Evolutionary conservation across 2,888 invertebrate species (phyloP), one percentile per base, ranked within the genome.

Genomic region (Minunthozetes semirufus): DNA sequence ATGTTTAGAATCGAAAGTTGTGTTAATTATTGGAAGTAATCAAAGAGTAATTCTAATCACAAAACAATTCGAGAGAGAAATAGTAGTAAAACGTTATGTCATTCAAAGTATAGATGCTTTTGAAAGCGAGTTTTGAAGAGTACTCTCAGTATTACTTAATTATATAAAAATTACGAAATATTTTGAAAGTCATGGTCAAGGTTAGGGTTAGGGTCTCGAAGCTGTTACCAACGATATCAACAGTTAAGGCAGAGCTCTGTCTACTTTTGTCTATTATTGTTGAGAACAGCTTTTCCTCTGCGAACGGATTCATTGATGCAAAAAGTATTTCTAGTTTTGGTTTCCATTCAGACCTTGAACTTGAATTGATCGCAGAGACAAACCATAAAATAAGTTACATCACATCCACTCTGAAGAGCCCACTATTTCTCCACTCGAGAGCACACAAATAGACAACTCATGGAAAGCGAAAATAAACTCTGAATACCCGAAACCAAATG

Each of bases 321-420:
- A 38, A 66, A 66, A 38, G 8, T 42, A 63, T 66, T 66, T 33
- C 11, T 1, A 19, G 17, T n/a, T 33, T 66, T 38, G 38, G 33
- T 66, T 66, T 66, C 42, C 66, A 66, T 42, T 66, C 22, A 66
- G 66, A 66, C 66, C 66, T 66, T 66, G 66, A 66, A 66, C 66
- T 66, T 66, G 66, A 66, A 42, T 15, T 66, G n/a, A 59, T 27
- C 1, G 1, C 1, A 8, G 56, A 59, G 17, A 59, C 29, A 17
- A 1, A n/a, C 29, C 59, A 15, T 27, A 29, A 22, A 59, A 59
- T 29, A 29, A 29, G 59, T 59, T 59, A 59, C 59, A 59, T 15
- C 19, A 50, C 3, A 33, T 33, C 1, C n/a, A 50, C n/a, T 50
- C n/a, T 13, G 8, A n/a, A n/a, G 48, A 5, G 48, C 13, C 19